Evolutionary conservation across 2,797 vertebrate species (phyloP).

Genomic region (Carduelis carduelis): DNA sequence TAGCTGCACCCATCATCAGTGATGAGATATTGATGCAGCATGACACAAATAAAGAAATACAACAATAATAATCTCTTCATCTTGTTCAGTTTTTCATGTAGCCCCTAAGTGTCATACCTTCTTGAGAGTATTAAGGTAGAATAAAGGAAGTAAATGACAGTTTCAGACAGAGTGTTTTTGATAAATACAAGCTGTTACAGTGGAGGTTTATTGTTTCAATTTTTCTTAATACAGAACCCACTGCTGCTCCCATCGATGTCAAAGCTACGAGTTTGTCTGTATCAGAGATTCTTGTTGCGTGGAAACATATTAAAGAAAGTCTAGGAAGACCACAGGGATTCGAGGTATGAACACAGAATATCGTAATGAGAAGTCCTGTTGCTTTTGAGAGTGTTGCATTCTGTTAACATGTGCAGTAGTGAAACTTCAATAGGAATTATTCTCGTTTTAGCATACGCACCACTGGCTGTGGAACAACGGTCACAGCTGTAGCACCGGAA

Average conservation of each 20-base stretch:
- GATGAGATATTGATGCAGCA: not conserved
- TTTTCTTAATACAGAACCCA: slow-evolving; percentile 87
- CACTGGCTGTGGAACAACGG: not conserved
- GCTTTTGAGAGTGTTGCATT: not conserved
- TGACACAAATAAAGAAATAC: slow-evolving; percentile 9
- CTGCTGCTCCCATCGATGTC: slow-evolving; percentile 86
- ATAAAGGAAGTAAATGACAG: slow-evolving; percentile 23
- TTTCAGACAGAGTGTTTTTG: slow-evolving; percentile 1
- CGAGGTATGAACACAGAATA: slow-evolving; percentile 82
- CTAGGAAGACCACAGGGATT: slow-evolving; percentile 92
- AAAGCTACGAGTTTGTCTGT: slow-evolving; percentile 87
- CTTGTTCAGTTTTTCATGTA: slow-evolving; percentile 35
- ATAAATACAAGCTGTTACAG: slow-evolving; percentile 21
- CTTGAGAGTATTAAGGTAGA: slow-evolving; percentile 8
- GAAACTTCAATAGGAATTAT: slow-evolving; percentile 20
- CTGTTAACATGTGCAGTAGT: not conserved
- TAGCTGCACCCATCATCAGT: not conserved
- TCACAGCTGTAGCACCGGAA: not conserved
- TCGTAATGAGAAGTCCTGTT: slow-evolving; percentile 29
- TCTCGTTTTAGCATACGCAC: not conserved
- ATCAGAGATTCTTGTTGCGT: slow-evolving; percentile 88
- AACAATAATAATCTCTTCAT: slow-evolving; percentile 24
- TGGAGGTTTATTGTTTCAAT: slow-evolving; percentile 49
- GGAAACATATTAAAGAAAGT: slow-evolving; percentile 89
- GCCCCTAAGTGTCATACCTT: not conserved